A percentile compares a stretch with the other conserved stretches of the same genome.
Evolutionary conservation across 2,797 vertebrate species (phyloP).

Genomic region (Rachycentron canadum): DNA sequence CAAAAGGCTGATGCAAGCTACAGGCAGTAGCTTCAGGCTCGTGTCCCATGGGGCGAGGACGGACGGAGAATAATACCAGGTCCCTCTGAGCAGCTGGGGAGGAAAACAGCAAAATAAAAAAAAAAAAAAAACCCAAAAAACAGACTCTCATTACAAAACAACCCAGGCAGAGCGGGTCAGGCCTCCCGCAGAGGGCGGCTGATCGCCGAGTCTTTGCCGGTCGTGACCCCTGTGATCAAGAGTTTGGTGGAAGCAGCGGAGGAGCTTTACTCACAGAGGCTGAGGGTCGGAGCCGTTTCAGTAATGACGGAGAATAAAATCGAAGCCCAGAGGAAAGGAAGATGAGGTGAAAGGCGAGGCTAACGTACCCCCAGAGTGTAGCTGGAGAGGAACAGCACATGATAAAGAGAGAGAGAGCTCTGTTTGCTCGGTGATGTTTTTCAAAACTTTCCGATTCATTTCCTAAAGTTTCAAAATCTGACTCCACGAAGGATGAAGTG

Average conservation of each 20-base stretch:
- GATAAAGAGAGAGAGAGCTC: neutral
- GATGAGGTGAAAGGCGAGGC: conserved; percentile 37
- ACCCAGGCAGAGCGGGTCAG: conserved; percentile 15
- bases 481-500: neutral
- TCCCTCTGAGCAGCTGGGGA: conserved; percentile 22
- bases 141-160: conserved; percentile 47
- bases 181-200: conserved; percentile 13
- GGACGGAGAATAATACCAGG: conserved; percentile 23
- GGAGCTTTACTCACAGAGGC: conserved; percentile 1
- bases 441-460: conserved; percentile 24
- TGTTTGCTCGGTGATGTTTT: neutral
- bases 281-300: conserved; percentile 45
- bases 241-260: conserved; percentile 8
- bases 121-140: too few relatives aligned
- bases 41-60: conserved; percentile 27
- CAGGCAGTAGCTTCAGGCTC: conserved; percentile 24
- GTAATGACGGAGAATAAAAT: conserved; percentile 43
- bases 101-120: conserved; percentile 45
- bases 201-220: conserved; percentile 4
- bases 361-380: conserved; percentile 19
- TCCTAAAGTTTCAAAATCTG: neutral
- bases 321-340: conserved; percentile 21
- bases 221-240: conserved; percentile 21
- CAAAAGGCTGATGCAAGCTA: conserved; percentile 50
- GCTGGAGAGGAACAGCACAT: neutral